phyloP scores from a whole-genome alignment of 2,797 vertebrate genomes.

The Chelon labrosus region DNA sequence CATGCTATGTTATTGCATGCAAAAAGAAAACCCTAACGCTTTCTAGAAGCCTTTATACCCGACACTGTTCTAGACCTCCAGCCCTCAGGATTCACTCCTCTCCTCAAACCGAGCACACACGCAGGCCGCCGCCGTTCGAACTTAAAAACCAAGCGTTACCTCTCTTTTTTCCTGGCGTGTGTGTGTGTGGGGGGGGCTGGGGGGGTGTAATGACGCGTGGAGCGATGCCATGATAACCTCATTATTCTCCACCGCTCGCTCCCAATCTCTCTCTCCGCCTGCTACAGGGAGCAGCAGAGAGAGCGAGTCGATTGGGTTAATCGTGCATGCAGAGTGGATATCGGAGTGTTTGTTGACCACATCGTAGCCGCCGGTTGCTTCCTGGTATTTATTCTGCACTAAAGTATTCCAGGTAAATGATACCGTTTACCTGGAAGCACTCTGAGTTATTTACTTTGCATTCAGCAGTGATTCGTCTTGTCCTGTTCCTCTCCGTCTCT shows the following conservation, averaged over 20 bases:
- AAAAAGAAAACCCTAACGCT: too few species aligned
- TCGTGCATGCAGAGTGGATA: slow-evolving; percentile 39
- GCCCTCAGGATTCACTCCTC: background rate
- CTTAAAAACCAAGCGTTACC: background rate
- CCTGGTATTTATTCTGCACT: background rate
- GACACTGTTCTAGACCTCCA: background rate
- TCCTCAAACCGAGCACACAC: background rate
- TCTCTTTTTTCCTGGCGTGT: background rate
- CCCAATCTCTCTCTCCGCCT: slow-evolving; percentile 21
- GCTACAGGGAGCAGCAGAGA: slow-evolving; percentile 45
- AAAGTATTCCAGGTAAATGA: background rate
- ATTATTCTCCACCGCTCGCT: slow-evolving; percentile 55
- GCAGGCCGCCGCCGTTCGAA: background rate
- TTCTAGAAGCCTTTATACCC: background rate
- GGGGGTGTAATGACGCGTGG: slow-evolving; percentile 51
- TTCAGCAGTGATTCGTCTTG: background rate
- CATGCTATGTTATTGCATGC: too few species aligned
- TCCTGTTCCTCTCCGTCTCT: background rate
- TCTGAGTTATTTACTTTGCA: background rate
- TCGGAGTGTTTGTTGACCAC: slow-evolving; percentile 4
- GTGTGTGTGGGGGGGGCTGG: too few species aligned
- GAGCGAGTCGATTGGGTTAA: slow-evolving; percentile 35
- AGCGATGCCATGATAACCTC: slow-evolving; percentile 59
- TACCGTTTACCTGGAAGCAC: background rate
- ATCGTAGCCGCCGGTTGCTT: background rate